These are phyloP conservation scores for Rhamnusium bicolor DNA, from an alignment of 2,888 invertebrate species.

Conservation along the genomic window DNA sequence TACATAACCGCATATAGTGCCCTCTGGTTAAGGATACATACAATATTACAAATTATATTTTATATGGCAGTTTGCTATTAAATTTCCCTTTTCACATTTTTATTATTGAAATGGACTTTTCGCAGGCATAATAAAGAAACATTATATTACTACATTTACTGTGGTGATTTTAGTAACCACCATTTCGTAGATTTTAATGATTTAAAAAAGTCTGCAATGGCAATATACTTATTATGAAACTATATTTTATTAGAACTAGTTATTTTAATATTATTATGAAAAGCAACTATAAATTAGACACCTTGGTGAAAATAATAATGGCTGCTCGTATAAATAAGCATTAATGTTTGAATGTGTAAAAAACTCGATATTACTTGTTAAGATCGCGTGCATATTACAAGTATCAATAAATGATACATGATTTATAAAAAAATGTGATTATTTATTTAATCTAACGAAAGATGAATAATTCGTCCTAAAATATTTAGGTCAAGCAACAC, in stretches of 20 bases:
- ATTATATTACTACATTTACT: neutral
- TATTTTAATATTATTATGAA: too few species aligned
- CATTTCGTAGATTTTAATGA: too few species aligned
- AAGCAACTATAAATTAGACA: too few species aligned
- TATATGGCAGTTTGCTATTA: constrained; percentile 11
- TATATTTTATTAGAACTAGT: too few species aligned
- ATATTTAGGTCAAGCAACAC: neutral
- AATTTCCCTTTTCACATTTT: constrained; percentile 27
- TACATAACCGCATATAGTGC: constrained; percentile 14
- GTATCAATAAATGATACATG: too few species aligned
- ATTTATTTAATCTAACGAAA: neutral
- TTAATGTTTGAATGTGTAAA: too few species aligned
- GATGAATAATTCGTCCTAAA: neutral
- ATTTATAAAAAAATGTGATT: neutral
- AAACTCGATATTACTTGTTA: too few species aligned
- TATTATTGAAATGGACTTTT: neutral
- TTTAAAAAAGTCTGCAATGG: too few species aligned
- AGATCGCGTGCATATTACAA: too few species aligned
- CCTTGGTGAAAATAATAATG: too few species aligned
- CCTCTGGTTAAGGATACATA: constrained; percentile 1
- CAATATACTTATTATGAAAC: too few species aligned
- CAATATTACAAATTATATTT: constrained; percentile 24
- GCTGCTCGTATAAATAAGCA: too few species aligned
- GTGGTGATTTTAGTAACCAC: neutral
- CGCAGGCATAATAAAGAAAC: neutral